These are phyloP conservation scores for Numenius phaeopus DNA, from an alignment of 2,797 vertebrate genomes.

Conservation along the genomic window DNA sequence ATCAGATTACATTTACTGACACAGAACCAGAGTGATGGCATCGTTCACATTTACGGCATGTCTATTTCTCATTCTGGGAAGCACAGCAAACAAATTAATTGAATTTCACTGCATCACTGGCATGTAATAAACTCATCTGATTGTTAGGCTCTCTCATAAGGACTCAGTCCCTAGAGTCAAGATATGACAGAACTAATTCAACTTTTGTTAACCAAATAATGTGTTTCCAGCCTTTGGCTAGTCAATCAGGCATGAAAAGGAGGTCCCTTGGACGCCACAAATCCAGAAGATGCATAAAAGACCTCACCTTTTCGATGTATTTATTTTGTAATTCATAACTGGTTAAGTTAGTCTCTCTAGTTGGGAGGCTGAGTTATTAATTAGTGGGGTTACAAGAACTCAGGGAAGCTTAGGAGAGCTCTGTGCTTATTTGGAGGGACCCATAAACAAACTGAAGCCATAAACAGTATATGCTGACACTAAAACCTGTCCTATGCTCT, in stretches of 20 bases:
- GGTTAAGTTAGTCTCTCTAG: not conserved
- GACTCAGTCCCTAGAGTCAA: not conserved
- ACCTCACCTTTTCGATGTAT: not conserved
- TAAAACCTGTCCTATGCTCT: not conserved
- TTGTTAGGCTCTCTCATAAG: not conserved
- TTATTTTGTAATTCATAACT: not conserved
- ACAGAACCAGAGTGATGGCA: not conserved
- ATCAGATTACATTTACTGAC: not conserved
- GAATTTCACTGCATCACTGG: slow-evolving; percentile 16
- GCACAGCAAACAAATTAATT: slow-evolving; percentile 23
- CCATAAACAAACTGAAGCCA: not conserved
- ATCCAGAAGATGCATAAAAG: not conserved
- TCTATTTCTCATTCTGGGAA: not conserved
- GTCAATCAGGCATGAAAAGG: not conserved
- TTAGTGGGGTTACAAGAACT: not conserved
- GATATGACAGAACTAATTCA: not conserved
- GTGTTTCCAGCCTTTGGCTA: not conserved
- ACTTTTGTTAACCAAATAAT: not conserved
- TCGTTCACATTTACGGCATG: not conserved
- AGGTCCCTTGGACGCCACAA: not conserved
- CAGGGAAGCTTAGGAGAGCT: not conserved
- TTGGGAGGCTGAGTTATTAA: not conserved
- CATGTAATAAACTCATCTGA: slow-evolving; percentile 18
- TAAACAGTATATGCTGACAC: not conserved
- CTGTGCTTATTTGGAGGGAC: not conserved